Evolutionary conservation across 2,797 vertebrate species (phyloP), one percentile per base, ranked within the genome.

Genomic region (Cynopterus sphinx): DNA sequence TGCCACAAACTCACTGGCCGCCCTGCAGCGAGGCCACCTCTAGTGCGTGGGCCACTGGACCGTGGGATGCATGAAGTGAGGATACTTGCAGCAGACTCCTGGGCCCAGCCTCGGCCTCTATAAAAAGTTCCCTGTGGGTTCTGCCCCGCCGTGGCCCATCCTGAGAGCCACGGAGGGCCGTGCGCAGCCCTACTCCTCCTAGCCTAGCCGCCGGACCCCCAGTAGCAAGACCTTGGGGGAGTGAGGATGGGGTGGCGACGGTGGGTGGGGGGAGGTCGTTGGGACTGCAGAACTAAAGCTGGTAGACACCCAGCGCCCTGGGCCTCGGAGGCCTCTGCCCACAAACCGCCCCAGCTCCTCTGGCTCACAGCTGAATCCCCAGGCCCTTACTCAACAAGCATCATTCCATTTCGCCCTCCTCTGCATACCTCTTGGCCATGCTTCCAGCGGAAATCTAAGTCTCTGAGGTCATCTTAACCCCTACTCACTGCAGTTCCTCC

Each of bases 21-120:
- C 6, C 22, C 63, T 5, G 17, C 82, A 7, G 31, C 49, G 61
- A n/a, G 31, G 49, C 33, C 15, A 8, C 1, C n/a, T 0, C 11
- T 33, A 7, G 55, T 26, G 51, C 6, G 1, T 6, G n/a, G 0
- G 46, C 28, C 1, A 6, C 10, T 3, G 28, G 26, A 0, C 41
- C 16, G 33, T 46, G 39, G 22, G 46, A 70, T 49, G 26, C 11
- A 0, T 26, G 70, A 5, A 19, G 0, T 33, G 74, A 2, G 31
- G 24, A 28, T 1, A 9, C 1, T 0, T 31, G 3, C 2, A 24
- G 36, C 65, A n/a, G 67, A 24, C 6, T 15, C 55, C 53, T 19
- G 41, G 4, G 31, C 10, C 55, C 46, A 10, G 36, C 55, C 26
- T 21, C 68, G 57, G 61, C 28, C 22, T 33, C 26, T 61, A 17